phyloP scores from a whole-genome alignment of 2,113 vertebrate genomes.

The Callaeas wilsoni region DNA sequence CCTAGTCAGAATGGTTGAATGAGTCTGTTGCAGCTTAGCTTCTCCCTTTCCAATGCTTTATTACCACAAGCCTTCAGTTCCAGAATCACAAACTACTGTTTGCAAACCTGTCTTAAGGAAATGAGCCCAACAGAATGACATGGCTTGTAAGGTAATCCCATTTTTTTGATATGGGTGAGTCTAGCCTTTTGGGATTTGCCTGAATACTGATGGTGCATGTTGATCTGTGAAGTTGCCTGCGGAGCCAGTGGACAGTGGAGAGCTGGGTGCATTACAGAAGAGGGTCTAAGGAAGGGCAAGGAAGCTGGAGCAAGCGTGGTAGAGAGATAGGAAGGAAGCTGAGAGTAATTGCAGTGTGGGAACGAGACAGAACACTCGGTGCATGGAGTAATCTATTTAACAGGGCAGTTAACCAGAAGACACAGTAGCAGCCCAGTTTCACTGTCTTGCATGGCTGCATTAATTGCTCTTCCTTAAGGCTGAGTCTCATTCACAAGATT shows the following conservation, averaged over 20 bases:
- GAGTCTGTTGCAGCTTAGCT: background rate
- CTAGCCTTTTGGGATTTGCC: background rate
- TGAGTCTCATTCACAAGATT: background rate
- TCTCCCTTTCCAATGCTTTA: background rate
- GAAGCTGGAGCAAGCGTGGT: background rate
- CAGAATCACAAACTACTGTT: background rate
- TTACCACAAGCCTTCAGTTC: background rate
- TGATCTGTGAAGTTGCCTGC: background rate
- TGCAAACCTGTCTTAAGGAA: background rate
- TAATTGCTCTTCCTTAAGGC: background rate
- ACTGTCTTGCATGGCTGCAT: background rate
- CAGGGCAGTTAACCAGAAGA: background rate
- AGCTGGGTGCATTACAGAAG: background rate
- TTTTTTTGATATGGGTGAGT: background rate
- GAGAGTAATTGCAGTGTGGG: background rate
- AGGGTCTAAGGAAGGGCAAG: background rate
- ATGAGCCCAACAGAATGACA: background rate
- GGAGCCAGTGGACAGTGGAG: background rate
- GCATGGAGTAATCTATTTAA: background rate
- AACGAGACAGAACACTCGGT: background rate
- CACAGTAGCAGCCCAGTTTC: background rate
- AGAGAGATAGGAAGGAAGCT: background rate
- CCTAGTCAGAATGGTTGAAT: background rate
- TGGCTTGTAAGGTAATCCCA: background rate
- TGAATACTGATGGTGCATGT: fast-evolving